Percentiles rank a stretch among this genome's conserved stretches.
Evolutionary conservation across 2,797 vertebrate species (phyloP).

Genomic region (Eulemur albifrons): DNA sequence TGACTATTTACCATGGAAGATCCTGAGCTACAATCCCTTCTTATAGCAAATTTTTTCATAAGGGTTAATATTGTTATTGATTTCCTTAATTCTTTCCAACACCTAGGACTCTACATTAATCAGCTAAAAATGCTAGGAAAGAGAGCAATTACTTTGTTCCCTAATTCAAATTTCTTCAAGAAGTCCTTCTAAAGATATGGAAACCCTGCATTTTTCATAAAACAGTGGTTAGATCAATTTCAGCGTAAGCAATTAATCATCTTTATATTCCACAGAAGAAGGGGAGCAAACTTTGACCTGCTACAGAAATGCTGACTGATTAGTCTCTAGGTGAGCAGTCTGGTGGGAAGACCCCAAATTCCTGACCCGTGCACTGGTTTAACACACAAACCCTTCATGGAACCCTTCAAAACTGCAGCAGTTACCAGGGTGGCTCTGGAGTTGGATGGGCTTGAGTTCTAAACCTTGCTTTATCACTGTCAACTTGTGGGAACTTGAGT

Average conservation of each 20-base stretch:
- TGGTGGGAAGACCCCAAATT: not conserved
- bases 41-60: conserved; percentile 49
- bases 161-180: conserved; percentile 72
- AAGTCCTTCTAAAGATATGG: conserved; percentile 69
- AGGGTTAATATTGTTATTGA: conserved; percentile 78
- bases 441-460: not conserved
- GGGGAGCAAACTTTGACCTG: conserved; percentile 43
- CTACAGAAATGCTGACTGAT: not conserved
- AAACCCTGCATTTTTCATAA: conserved; percentile 48
- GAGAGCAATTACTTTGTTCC: conserved; percentile 77
- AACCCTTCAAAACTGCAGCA: not conserved
- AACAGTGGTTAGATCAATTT: conserved; percentile 71
- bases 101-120: conserved; percentile 74
- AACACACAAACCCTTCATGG: fast-evolving
- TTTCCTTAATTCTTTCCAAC: conserved; percentile 71
- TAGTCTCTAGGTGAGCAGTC: fast-evolving
- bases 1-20: conserved; percentile 28
- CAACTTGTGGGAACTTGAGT: not conserved
- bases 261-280: conserved; percentile 21
- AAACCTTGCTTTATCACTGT: not conserved
- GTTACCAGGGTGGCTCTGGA: not conserved
- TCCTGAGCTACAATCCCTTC: not conserved
- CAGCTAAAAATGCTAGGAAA: conserved; percentile 79
- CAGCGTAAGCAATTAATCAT: conserved; percentile 73
- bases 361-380: not conserved